Conservation (phyloP, 2,888 invertebrate species). For the Synergus umbraculus region DNA sequence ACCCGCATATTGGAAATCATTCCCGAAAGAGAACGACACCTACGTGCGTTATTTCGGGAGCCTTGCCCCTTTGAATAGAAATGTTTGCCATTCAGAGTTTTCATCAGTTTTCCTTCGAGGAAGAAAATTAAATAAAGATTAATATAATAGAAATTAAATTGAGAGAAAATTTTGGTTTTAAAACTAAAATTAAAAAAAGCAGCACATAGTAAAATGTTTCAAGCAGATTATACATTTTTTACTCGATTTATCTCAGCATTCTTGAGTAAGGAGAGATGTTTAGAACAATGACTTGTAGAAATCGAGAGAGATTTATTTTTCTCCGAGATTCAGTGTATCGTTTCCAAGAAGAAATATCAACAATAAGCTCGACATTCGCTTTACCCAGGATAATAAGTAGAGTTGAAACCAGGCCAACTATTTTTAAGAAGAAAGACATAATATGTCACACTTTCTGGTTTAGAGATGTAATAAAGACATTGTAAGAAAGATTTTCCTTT, state of each 20-base stretch:
- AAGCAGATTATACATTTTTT: neutral
- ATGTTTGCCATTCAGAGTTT: neutral
- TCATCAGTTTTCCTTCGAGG: neutral
- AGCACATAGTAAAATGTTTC: neutral
- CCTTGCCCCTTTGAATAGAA: neutral
- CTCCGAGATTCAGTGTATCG: constrained; percentile 7
- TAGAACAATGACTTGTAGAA: neutral
- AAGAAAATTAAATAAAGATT: neutral
- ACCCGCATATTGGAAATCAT: constrained; percentile 4
- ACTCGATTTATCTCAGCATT: neutral
- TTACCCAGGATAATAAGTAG: constrained; percentile 8
- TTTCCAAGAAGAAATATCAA: constrained; percentile 18
- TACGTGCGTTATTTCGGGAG: neutral
- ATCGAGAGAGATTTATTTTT: constrained; percentile 21
- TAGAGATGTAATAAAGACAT: neutral
- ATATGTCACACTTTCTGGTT: constrained; percentile 26
- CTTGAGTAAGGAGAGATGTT: neutral
- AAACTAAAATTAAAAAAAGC: neutral
- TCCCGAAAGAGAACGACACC: constrained; percentile 12
- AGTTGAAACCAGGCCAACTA: constrained; percentile 35
- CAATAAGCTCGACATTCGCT: constrained; percentile 23
- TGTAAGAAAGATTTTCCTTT: neutral
- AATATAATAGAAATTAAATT: too few species aligned
- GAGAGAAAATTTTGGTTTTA: neutral
- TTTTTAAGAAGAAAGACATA: constrained; percentile 24